phyloP scores from a whole-genome alignment of 2,797 vertebrate genomes.

The Sebastes ruberrimus region DNA sequence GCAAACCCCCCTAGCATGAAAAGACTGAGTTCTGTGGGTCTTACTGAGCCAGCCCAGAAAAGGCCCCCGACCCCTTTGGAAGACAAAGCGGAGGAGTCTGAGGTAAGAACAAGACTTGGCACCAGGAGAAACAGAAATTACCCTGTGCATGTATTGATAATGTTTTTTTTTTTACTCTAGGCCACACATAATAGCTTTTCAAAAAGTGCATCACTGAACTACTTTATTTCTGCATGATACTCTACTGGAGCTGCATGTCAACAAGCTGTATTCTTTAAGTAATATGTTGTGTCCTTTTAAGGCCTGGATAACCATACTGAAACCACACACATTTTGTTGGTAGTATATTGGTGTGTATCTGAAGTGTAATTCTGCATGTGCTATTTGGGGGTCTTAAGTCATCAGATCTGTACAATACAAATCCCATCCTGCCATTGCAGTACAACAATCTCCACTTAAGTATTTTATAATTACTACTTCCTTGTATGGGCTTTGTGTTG shows the following conservation, averaged over 20 bases:
- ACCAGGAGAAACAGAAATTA: not conserved
- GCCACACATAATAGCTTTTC: not conserved
- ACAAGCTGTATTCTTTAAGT: not conserved
- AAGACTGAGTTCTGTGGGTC: slow-evolving; percentile 70
- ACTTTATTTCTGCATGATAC: slow-evolving; percentile 16
- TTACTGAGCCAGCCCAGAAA: slow-evolving; percentile 77
- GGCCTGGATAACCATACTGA: not conserved
- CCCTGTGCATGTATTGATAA: not conserved
- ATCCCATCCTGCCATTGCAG: slow-evolving; percentile 31
- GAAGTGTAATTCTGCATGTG: slow-evolving; percentile 44
- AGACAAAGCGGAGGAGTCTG: slow-evolving; percentile 62
- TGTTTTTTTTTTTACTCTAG: not conserved
- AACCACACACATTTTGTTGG: not conserved
- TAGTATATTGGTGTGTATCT: not conserved
- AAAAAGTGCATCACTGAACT: not conserved
- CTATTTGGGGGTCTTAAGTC: slow-evolving; percentile 27
- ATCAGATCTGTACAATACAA: slow-evolving; percentile 49
- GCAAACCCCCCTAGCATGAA: slow-evolving; percentile 85
- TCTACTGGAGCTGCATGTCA: slow-evolving; percentile 33
- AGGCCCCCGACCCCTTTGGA: slow-evolving; percentile 67
- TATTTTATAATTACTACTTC: slow-evolving; percentile 38
- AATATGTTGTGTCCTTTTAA: not conserved
- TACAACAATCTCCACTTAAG: slow-evolving; percentile 29
- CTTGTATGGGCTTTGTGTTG: slow-evolving; percentile 55
- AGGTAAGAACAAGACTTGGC: slow-evolving; percentile 79